Base-by-base conservation (phyloP, 1,140 invertebrate genomes). In the Pogonomyrmex californicus region DNA sequence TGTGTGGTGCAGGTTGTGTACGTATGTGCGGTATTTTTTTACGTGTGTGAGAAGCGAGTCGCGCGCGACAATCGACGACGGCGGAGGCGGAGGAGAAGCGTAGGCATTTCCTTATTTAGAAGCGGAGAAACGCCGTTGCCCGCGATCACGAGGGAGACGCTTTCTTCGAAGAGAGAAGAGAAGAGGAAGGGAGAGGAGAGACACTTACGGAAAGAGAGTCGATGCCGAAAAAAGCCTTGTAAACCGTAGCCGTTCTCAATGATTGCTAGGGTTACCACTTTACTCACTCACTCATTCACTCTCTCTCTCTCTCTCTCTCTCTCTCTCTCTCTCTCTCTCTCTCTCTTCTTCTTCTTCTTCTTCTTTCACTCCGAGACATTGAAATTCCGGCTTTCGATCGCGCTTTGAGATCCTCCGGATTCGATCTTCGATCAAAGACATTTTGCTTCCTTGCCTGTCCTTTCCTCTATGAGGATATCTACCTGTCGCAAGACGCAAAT, bases 21-120 rank as follows among this genome's bases (percentile, higher is more conserved):
- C 7, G n/a, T 17, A 23, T 7, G 33, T 2, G 33, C 1, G 0
- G 10, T 1, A 1, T 41, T 30, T 49, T 47, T 17, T 14, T 58
- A 36, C 36, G 60, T 51, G 33, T 30, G 47, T 1, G 58, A 41
- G 75, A 17, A 77, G 38, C 30, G 38, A 79, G 44, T 2, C 9
- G 66, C 38, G 65, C 68, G 66, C 79, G 79, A 75, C 68, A 83
- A 83, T 83, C 87, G 79, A 81, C 86, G 49, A 89, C 65, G 66
- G 68, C 71, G 76, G 60, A 68, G 56, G 77, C 68, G 63, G 65
- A 85, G 87, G 85, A 63, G 82, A 68, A 87, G 91, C 89, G 82
- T 91, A 89, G 91, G 90, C 89, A 91, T 91, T 92, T 91, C 92
- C 92, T 93, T 92, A 93, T 93, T 93, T 92, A 91, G 92, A 91